These are phyloP conservation scores for Eupeodes latifasciatus DNA, from an alignment of 2,888 invertebrate genomes.

Conservation along the genomic window DNA sequence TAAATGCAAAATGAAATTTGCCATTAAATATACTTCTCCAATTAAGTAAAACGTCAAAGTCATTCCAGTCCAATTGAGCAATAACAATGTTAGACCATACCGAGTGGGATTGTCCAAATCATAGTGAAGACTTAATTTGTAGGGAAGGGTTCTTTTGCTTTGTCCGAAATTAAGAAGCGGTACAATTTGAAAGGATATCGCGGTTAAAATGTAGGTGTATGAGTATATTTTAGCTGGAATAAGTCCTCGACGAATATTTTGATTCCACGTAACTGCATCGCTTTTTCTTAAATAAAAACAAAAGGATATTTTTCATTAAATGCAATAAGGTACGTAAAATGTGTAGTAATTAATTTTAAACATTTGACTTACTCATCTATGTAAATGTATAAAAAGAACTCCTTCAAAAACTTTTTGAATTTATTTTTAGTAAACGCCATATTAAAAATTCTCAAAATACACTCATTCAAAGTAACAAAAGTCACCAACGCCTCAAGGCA, in stretches of 20 bases:
- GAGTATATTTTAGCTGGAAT: conserved; percentile 78
- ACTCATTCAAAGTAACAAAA: conserved; percentile 78
- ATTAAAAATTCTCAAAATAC: conserved; percentile 78
- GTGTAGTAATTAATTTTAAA: no score
- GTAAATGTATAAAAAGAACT: conserved; percentile 79
- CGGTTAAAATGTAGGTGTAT: conserved; percentile 77
- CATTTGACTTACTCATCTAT: conserved; percentile 72
- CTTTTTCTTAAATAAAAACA: conserved; percentile 48
- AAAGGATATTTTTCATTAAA: no score
- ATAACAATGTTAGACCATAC: conserved; percentile 77
- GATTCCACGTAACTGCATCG: conserved; percentile 67
- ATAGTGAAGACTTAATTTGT: conserved; percentile 79
- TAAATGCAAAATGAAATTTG: conserved; percentile 80
- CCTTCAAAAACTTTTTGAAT: conserved; percentile 78
- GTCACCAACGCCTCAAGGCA: conserved; percentile 80
- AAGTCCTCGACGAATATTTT: conserved; percentile 78
- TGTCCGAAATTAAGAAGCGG: conserved; percentile 78
- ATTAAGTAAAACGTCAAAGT: conserved; percentile 78
- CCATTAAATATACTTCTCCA: conserved; percentile 80
- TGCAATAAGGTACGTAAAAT: no score
- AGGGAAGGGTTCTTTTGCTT: conserved; percentile 78
- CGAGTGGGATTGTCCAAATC: conserved; percentile 77
- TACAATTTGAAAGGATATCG: conserved; percentile 77
- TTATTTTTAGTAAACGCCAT: conserved; percentile 76
- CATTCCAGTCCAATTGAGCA: conserved; percentile 78